Conservation (phyloP, 2,888 invertebrate genomes). For the Hypomecis punctinalis region DNA sequence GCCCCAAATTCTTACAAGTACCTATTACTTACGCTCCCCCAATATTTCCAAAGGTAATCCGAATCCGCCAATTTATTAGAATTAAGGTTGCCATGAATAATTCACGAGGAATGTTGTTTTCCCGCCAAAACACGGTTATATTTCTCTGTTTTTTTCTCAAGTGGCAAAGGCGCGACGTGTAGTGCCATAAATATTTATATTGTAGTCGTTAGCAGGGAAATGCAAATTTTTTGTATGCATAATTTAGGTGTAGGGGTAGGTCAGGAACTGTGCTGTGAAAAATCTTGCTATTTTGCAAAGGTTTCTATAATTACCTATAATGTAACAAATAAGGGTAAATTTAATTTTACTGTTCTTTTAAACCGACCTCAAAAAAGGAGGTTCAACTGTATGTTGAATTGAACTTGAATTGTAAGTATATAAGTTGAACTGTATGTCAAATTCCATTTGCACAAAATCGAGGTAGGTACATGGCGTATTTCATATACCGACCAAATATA, state of each 20-base stretch:
- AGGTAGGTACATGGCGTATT: no score
- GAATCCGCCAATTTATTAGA: conserved; percentile 64
- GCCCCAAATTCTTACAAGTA: neutral
- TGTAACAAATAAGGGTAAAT: neutral
- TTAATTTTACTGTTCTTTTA: no score
- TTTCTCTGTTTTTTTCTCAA: conserved; percentile 46
- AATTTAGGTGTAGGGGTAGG: conserved; percentile 25
- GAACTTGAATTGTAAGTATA: no score
- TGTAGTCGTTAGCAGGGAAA: conserved; percentile 53
- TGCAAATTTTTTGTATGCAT: conserved; percentile 61
- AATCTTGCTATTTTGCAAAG: no score
- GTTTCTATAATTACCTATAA: no score
- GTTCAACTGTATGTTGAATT: no score
- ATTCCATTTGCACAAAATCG: no score
- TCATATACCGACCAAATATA: no score
- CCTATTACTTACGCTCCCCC: conserved; percentile 18
- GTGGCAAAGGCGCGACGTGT: conserved; percentile 49
- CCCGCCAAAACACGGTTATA: conserved; percentile 55
- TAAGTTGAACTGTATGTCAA: no score
- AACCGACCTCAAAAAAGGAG: no score
- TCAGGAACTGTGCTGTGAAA: neutral
- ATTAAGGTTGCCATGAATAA: conserved; percentile 64
- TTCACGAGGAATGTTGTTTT: conserved; percentile 72
- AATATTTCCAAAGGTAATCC: conserved; percentile 38
- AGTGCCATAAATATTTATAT: conserved; percentile 61